Conservation (phyloP, 2,797 vertebrate genomes). For the Sebastes nivosus region DNA sequence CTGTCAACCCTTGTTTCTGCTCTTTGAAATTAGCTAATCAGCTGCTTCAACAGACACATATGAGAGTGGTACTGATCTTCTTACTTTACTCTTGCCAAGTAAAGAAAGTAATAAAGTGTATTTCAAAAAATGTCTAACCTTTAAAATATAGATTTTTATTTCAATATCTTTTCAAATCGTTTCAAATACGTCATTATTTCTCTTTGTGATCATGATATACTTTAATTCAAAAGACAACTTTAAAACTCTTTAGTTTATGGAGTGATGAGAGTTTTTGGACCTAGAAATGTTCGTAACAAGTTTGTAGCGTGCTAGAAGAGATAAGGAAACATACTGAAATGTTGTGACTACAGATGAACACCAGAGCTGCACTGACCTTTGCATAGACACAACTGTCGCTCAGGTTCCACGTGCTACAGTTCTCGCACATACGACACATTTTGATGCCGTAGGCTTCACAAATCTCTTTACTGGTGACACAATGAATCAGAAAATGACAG, state of each 20-base stretch:
- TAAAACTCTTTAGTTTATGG: not conserved
- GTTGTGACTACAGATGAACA: not conserved
- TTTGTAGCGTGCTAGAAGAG: not conserved
- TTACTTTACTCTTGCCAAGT: not conserved
- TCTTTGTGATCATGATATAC: not conserved
- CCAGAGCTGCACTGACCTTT: conserved; percentile 85
- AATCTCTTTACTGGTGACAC: conserved; percentile 90
- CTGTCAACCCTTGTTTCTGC: not conserved
- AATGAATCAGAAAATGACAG: conserved; percentile 2
- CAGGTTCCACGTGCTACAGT: conserved; percentile 91
- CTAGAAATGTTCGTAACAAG: not conserved
- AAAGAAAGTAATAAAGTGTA: not conserved
- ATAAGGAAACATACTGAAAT: not conserved
- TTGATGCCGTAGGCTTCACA: conserved; percentile 94
- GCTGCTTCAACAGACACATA: not conserved
- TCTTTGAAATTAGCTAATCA: not conserved
- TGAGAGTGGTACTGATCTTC: not conserved
- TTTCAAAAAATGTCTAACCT: not conserved
- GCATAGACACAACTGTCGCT: conserved; percentile 97
- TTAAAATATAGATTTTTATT: not conserved
- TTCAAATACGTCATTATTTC: not conserved
- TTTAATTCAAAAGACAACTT: not conserved
- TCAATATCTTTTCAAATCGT: not conserved
- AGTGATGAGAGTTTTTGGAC: not conserved
- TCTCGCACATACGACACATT: conserved; percentile 98